Percentiles rank a stretch among this genome's conserved stretches.
phyloP scores from a whole-genome alignment of 2,888 invertebrate genomes.

The Tetropium fuscum region DNA sequence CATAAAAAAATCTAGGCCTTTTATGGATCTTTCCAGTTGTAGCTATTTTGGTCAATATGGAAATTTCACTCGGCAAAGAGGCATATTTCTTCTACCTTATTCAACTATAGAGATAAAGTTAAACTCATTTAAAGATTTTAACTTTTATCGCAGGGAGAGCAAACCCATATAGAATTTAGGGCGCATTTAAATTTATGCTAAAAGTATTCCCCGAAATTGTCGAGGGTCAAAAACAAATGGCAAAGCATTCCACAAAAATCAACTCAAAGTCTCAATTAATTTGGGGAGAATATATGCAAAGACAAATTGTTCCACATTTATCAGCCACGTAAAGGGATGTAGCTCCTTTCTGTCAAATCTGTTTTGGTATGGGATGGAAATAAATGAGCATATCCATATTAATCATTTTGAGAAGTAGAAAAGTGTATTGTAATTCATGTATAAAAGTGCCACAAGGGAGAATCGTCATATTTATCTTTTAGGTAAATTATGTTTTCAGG shows the following conservation, averaged over 20 bases:
- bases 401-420: conserved; percentile 15
- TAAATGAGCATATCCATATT: conserved; percentile 18
- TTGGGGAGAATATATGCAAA: conserved; percentile 18
- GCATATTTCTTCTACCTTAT: too few relatives aligned
- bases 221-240: conserved; percentile 13
- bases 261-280: conserved; percentile 28
- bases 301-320: conserved; percentile 21
- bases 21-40: too few relatives aligned
- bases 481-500: conserved; percentile 16
- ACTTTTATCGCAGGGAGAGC: conserved; percentile 11
- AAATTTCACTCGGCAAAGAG: too few relatives aligned
- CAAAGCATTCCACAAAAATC: conserved; percentile 19
- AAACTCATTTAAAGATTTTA: conserved; percentile 3
- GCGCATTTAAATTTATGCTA: conserved; percentile 19
- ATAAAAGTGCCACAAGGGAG: conserved; percentile 5
- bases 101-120: conserved; percentile 8
- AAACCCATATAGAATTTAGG: conserved; percentile 11
- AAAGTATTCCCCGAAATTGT: conserved; percentile 17
- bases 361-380: conserved; percentile 8
- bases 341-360: conserved; percentile 27
- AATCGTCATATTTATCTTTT: conserved; percentile 18
- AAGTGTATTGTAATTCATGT: conserved; percentile 21
- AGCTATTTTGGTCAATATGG: too few relatives aligned
- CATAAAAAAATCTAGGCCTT: too few relatives aligned
- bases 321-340: conserved; percentile 17